Evolutionary conservation across 2,113 vertebrate species (phyloP).

Genomic region (Jacana jacana): DNA sequence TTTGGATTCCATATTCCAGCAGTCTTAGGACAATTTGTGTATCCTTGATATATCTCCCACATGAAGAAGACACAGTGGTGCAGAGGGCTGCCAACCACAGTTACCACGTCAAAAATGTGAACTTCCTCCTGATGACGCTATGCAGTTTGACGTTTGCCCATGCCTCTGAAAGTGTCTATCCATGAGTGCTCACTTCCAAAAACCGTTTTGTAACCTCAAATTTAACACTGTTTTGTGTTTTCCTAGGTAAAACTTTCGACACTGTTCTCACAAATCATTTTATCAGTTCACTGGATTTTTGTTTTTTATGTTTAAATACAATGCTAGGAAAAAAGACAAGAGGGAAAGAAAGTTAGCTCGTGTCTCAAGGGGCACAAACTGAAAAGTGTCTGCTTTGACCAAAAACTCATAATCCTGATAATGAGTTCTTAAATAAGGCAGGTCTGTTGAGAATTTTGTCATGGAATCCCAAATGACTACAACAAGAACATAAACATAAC

Average conservation of each 20-base stretch:
- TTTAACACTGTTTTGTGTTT: not conserved
- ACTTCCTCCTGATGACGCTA: not conserved
- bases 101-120: not conserved
- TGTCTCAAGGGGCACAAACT: not conserved
- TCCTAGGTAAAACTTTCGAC: not conserved
- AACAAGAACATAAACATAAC: not conserved
- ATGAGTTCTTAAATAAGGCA: not conserved
- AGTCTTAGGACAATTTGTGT: not conserved
- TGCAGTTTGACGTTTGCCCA: not conserved
- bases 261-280: not conserved
- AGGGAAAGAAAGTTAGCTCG: not conserved
- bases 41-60: not conserved
- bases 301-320: not conserved
- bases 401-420: not conserved
- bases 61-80: not conserved
- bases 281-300: not conserved
- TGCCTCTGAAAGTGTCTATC: not conserved
- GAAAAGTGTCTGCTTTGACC: not conserved
- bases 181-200: not conserved
- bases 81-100: not conserved
- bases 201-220: not conserved
- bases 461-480: not conserved
- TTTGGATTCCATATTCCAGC: not conserved
- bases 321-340: not conserved
- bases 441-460: not conserved